Evolutionary conservation across 2,113 vertebrate genomes (phyloP).

Genomic region (Motacilla tschutschensis): DNA sequence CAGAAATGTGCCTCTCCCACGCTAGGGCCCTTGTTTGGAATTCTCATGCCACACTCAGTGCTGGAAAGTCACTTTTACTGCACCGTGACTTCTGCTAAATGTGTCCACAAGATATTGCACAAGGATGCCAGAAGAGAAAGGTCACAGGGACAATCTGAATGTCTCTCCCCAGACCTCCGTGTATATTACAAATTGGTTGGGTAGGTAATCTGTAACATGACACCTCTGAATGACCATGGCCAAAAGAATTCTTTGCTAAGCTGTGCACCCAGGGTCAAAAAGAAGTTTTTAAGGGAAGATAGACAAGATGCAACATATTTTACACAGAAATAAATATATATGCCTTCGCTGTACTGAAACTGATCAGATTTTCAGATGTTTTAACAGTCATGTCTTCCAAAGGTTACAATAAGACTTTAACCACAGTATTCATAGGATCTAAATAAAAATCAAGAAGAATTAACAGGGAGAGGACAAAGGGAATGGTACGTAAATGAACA

Average conservation of each 20-base stretch:
- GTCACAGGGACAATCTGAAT: conserved; percentile 1
- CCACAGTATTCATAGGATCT: neutral
- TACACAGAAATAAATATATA: neutral
- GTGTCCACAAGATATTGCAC: neutral
- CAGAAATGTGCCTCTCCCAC: neutral
- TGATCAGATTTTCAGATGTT: neutral
- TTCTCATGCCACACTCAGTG: neutral
- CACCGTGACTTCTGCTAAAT: conserved; percentile 27
- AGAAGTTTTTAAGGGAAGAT: neutral
- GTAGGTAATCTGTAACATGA: conserved; percentile 19
- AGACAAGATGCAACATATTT: neutral
- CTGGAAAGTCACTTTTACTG: conserved; percentile 12
- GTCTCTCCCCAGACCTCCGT: neutral
- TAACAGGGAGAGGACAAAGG: neutral
- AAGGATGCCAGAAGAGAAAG: conserved; percentile 34
- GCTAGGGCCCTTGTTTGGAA: neutral
- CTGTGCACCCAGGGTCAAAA: neutral
- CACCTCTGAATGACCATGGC: neutral
- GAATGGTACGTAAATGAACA: neutral
- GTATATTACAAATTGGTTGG: conserved; percentile 29
- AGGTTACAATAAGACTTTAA: neutral
- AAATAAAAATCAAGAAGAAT: neutral
- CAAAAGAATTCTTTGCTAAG: neutral
- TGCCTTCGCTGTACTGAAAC: neutral
- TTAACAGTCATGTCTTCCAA: neutral